Percentiles rank a stretch among this genome's conserved stretches.
Conservation (phyloP, 2,113 vertebrate species). For the Sapajus apella region DNA sequence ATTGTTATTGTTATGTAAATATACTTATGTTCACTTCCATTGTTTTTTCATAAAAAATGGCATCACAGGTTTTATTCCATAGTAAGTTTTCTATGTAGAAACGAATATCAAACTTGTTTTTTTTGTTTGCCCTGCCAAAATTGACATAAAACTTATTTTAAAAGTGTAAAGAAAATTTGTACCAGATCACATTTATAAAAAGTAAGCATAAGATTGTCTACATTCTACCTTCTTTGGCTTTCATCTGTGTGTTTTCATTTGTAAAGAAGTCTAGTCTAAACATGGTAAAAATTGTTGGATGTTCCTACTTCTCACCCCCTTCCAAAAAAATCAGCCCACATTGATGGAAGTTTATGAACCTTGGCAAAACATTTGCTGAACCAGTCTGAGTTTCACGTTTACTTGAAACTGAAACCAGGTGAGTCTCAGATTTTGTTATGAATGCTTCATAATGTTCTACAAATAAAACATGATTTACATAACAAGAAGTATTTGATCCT, state of each 20-base stretch:
- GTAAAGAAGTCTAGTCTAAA: slow-evolving; percentile 56
- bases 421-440: slow-evolving; percentile 31
- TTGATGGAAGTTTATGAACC: slow-evolving; percentile 61
- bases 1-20: background rate
- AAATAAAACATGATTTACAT: slow-evolving; percentile 29
- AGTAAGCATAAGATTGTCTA: background rate
- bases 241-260: slow-evolving; percentile 36
- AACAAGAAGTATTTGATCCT: background rate
- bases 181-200: background rate
- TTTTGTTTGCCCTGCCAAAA: background rate
- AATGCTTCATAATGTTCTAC: slow-evolving; percentile 28
- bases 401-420: slow-evolving; percentile 52
- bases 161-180: background rate
- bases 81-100: background rate
- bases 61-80: background rate
- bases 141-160: background rate
- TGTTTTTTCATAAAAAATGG: background rate
- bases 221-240: background rate
- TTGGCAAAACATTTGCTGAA: slow-evolving; percentile 59
- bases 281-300: slow-evolving; percentile 39
- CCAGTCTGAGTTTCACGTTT: slow-evolving; percentile 37
- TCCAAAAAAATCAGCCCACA: background rate
- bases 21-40: background rate
- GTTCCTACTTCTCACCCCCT: background rate
- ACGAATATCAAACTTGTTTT: background rate